A percentile compares a stretch with the other conserved stretches of the same genome.
These are phyloP conservation scores for Pteropus rufus DNA, from an alignment of 2,797 vertebrate genomes.

Conservation along the genomic window DNA sequence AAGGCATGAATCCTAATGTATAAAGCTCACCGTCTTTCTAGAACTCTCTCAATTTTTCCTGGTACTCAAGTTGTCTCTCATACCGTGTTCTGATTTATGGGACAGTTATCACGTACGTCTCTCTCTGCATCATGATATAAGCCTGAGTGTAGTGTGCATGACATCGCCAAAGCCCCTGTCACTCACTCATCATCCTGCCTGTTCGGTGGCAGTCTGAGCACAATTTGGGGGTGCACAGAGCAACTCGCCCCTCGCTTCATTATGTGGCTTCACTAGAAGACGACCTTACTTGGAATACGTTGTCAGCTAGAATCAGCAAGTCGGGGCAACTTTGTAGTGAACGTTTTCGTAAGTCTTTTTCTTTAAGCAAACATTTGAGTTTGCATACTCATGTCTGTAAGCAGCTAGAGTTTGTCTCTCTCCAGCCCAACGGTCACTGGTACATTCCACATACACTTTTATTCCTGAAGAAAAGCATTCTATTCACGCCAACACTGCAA, in stretches of 20 bases:
- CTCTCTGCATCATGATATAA: not conserved
- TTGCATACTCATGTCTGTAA: not conserved
- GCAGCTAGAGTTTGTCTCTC: not conserved
- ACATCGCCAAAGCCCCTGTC: not conserved
- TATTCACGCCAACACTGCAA: constrained; percentile 14
- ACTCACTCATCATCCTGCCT: not conserved
- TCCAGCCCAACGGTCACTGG: not conserved
- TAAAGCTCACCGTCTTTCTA: not conserved
- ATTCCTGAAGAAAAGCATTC: constrained; percentile 45
- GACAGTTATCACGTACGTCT: not conserved
- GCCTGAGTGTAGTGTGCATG: not conserved
- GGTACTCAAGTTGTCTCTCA: not conserved
- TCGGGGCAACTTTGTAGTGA: not conserved
- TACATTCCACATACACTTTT: not conserved
- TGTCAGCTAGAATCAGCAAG: not conserved
- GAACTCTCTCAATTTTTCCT: not conserved
- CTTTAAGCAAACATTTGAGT: not conserved
- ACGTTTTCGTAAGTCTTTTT: not conserved
- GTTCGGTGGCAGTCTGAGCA: not conserved
- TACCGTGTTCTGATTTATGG: not conserved
- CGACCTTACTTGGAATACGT: not conserved
- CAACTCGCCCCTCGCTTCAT: not conserved
- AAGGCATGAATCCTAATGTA: not conserved
- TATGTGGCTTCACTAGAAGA: not conserved
- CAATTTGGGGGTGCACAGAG: not conserved